Base-by-base conservation (phyloP, 2,797 vertebrate species). In the Taeniopygia guttata region DNA sequence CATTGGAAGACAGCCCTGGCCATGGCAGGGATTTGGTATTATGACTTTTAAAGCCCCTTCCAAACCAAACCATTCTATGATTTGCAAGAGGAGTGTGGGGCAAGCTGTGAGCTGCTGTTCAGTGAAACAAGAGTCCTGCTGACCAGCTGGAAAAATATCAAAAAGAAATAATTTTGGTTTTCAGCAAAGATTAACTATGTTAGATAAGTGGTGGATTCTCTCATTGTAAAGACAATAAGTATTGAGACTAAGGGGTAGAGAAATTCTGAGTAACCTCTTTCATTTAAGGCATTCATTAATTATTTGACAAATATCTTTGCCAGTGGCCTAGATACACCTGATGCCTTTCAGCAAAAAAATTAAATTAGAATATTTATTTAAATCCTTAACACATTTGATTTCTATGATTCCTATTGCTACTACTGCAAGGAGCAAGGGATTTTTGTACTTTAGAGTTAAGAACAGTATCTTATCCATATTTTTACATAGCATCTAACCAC, bases 81-180 rank as follows among this genome's bases (percentile, higher is more conserved):
- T 60, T 92, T 2, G 0, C 38, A 45, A 7, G 4, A 4, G 2
- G 23, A 66, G 12, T 16, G n/a, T 5, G 1, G 18, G 25, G 15
- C 56, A 69, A 69, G 15, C 5, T 66, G 32, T 67, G 40, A 82
- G 23, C 20, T 26, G 18, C 29, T 87, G 14, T 45, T 91, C 3
- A 5, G 52, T 55, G 60, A 64, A 91, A 62, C 3, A 21, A 48
- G 30, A 66, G 22, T 10, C 12, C 30, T 49, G 30, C 40, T 88
- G 60, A 63, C 36, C 10, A 27, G 13, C 3, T 60, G 40, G 46
- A 81, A 80, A 27, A 51, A 70, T 13, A 6, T 13, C 15, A 77
- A 34, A 22, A 87, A 56, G 10, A 87, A 36, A 59, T 7, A 3
- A 18, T 51, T 67, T 70, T 58, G 13, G 1, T 66, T 83, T 80